A percentile compares a stretch with the other conserved stretches of the same genome.
Conservation (phyloP, 2,888 invertebrate genomes). For the Tipula helvola region DNA sequence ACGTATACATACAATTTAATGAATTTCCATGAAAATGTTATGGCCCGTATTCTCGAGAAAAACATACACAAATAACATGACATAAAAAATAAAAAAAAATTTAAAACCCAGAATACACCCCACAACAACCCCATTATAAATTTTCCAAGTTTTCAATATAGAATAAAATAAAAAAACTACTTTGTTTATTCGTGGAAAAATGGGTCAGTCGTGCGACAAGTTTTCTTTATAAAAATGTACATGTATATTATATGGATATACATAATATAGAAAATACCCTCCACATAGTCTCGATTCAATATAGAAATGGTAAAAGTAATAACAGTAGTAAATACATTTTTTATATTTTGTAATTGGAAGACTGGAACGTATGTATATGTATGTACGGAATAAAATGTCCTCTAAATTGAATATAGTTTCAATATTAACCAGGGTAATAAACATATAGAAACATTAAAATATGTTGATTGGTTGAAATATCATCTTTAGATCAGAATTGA, state of each 20-base stretch:
- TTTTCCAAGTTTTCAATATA: neutral
- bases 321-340: neutral
- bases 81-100: neutral
- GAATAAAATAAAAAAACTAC: neutral
- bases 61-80: neutral
- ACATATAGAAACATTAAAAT: neutral
- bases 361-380: neutral
- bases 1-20: neutral
- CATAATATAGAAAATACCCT: neutral
- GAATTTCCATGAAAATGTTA: neutral
- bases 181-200: neutral
- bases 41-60: neutral
- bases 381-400: neutral
- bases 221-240: neutral
- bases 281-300: neutral
- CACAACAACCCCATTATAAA: neutral
- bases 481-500: neutral
- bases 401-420: neutral
- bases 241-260: neutral
- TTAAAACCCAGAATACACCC: neutral
- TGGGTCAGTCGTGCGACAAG: constrained; percentile 5
- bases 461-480: neutral
- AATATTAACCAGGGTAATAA: neutral
- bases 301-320: neutral
- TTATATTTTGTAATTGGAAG: neutral